Percentiles rank a stretch among this genome's conserved stretches.
These are phyloP conservation scores for Amphimallon solstitiale DNA, from an alignment of 2,888 invertebrate genomes.

Conservation along the genomic window DNA sequence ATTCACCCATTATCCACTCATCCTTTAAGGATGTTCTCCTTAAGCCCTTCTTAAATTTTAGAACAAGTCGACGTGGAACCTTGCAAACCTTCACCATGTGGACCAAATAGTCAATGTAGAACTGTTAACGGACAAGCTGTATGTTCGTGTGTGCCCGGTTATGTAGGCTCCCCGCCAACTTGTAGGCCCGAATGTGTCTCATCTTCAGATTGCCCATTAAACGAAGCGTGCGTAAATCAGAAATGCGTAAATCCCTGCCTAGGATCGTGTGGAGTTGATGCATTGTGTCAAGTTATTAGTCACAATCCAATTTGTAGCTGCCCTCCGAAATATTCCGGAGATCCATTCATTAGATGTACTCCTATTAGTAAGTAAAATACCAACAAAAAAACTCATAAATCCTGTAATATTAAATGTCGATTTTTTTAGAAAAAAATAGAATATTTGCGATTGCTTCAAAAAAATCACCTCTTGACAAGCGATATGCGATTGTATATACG, in stretches of 20 bases:
- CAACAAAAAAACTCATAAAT: too few relatives aligned
- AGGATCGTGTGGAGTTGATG: slow-evolving; percentile 74
- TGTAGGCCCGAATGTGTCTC: slow-evolving; percentile 78
- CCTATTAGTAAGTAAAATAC: slow-evolving; percentile 65
- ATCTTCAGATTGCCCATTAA: slow-evolving; percentile 74
- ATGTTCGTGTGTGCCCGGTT: slow-evolving; percentile 74
- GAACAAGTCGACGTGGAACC: slow-evolving; percentile 61
- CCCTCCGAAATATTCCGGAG: slow-evolving; percentile 69
- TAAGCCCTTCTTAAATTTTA: slow-evolving; percentile 36
- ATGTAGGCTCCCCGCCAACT: slow-evolving; percentile 72
- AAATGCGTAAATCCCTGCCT: slow-evolving; percentile 76
- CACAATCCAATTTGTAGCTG: slow-evolving; percentile 80
- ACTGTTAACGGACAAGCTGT: slow-evolving; percentile 73
- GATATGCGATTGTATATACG: too few relatives aligned
- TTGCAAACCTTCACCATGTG: slow-evolving; percentile 74
- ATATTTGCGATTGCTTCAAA: too few relatives aligned
- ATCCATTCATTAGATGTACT: slow-evolving; percentile 73
- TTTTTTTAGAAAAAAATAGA: too few relatives aligned
- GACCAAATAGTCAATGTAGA: slow-evolving; percentile 72
- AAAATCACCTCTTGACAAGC: too few relatives aligned
- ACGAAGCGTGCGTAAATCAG: slow-evolving; percentile 75
- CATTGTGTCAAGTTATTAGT: slow-evolving; percentile 77
- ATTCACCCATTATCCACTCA: neutral
- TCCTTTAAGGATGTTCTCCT: neutral
- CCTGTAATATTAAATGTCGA: too few relatives aligned